Conservation (phyloP, 2,113 vertebrate genomes). For the Diadophis punctatus region DNA sequence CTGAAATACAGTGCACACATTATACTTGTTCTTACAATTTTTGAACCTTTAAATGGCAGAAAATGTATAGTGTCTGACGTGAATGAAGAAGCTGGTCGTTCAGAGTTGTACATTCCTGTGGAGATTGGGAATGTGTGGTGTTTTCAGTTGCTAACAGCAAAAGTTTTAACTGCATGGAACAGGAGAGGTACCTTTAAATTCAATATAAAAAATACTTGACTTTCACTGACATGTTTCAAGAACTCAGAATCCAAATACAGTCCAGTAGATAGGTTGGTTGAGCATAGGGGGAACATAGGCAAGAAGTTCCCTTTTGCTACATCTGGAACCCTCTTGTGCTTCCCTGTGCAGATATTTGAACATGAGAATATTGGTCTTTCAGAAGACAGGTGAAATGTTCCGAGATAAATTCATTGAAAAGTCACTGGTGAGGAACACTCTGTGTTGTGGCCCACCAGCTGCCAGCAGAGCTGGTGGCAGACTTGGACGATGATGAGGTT, state of each 20-base stretch:
- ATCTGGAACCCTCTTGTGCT: not conserved
- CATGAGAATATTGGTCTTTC: not conserved
- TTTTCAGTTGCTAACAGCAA: constrained; percentile 27
- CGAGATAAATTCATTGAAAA: not conserved
- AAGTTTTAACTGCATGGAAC: constrained; percentile 15
- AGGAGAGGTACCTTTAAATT: accelerated
- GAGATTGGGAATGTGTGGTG: not conserved
- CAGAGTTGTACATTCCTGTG: constrained; percentile 19
- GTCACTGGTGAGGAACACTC: not conserved
- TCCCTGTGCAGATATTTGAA: not conserved
- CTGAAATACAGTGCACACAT: not conserved
- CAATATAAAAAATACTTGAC: constrained; percentile 27
- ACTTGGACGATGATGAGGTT: too few relatives aligned
- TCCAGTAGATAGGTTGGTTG: not conserved
- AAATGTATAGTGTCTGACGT: not conserved
- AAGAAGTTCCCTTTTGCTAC: not conserved
- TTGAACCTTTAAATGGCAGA: not conserved
- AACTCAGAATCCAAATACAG: not conserved
- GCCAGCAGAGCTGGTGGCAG: too few relatives aligned
- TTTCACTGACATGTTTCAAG: constrained; percentile 32
- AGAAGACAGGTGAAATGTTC: not conserved
- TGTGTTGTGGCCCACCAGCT: not conserved
- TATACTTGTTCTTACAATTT: not conserved
- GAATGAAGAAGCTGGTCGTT: not conserved
- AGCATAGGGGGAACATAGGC: not conserved